A percentile compares a stretch with the other conserved stretches of the same genome.
These are phyloP conservation scores for Luidia sarsii DNA, from an alignment of 53 echinoderm and acorn worm species.

Conservation along the genomic window DNA sequence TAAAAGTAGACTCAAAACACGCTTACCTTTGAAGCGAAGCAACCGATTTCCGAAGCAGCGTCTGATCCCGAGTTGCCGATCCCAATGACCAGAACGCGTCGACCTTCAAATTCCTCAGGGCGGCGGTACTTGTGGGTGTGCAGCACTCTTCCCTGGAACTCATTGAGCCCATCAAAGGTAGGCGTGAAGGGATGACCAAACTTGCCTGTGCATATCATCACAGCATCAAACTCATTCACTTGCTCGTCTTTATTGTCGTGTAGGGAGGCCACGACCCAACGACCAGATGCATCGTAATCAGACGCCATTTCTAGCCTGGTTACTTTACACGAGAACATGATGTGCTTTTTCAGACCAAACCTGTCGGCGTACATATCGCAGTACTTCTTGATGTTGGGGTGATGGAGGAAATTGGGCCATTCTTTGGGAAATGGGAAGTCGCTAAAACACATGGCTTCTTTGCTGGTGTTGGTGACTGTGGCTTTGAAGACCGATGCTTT, in stretches of 20 bases:
- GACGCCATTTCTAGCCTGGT: conserved; percentile 46
- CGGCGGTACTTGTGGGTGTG: conserved; percentile 80
- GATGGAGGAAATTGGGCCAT: conserved; percentile 60
- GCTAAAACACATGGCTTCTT: conserved; percentile 85
- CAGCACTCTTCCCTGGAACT: conserved; percentile 73
- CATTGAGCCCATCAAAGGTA: conserved; percentile 72
- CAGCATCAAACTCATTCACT: conserved; percentile 61
- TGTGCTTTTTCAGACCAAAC: conserved; percentile 64
- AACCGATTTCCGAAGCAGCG: conserved; percentile 69
- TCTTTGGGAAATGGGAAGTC: conserved; percentile 83
- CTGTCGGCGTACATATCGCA: conserved; percentile 68
- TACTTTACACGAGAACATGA: conserved; percentile 61
- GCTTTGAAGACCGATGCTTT: conserved; percentile 81
- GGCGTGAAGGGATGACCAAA: conserved; percentile 65
- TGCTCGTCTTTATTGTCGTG: background rate
- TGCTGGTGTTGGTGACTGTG: conserved; percentile 84
- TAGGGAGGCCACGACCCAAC: conserved; percentile 70
- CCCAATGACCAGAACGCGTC: conserved; percentile 76
- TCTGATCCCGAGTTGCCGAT: conserved; percentile 82
- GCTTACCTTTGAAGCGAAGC: conserved; percentile 74
- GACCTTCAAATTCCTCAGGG: conserved; percentile 63
- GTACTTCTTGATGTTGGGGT: conserved; percentile 58
- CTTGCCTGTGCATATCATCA: conserved; percentile 78
- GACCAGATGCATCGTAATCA: conserved; percentile 71
- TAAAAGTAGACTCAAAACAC: no score